Conservation (phyloP, 1,140 invertebrate species). For the Drosophila oshimai region DNA sequence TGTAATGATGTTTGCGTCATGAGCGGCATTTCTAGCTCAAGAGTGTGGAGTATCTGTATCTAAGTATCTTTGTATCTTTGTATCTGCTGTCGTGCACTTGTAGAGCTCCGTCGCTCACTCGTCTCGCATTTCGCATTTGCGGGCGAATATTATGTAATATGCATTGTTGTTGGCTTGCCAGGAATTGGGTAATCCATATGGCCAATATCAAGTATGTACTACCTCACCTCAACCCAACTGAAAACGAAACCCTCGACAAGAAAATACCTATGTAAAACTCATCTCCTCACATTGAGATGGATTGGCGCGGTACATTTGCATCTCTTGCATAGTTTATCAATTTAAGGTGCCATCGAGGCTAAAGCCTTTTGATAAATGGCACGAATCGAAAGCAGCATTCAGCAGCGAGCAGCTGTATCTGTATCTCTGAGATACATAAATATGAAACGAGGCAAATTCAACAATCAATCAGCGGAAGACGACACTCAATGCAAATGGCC, state of each 20-base stretch:
- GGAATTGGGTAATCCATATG: constrained; percentile 42
- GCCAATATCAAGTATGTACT: constrained; percentile 36
- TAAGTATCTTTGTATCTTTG: constrained; percentile 25
- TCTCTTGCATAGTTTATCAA: constrained; percentile 50
- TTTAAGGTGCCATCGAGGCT: constrained; percentile 31
- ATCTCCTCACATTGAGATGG: constrained; percentile 25
- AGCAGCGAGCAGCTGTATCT: constrained; percentile 11
- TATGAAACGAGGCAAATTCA: constrained; percentile 17
- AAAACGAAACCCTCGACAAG: constrained; percentile 8
- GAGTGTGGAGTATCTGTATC: constrained; percentile 27
- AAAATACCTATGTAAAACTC: neutral
- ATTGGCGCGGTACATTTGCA: constrained; percentile 34
- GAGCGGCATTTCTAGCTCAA: constrained; percentile 39
- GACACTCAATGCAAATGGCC: constrained; percentile 27
- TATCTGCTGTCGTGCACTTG: constrained; percentile 45
- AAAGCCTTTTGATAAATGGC: constrained; percentile 40
- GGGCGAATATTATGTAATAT: constrained; percentile 38
- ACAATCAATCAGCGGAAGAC: constrained; percentile 31
- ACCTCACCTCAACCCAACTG: constrained; percentile 14
- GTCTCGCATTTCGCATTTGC: constrained; percentile 41
- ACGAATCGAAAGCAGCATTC: constrained; percentile 11
- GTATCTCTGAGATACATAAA: constrained; percentile 11
- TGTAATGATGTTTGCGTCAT: constrained; percentile 53
- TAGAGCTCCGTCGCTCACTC: constrained; percentile 39
- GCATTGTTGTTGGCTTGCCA: constrained; percentile 20